These are phyloP conservation scores for Labroides dimidiatus DNA, from an alignment of 2,797 vertebrate genomes.

Conservation along the genomic window DNA sequence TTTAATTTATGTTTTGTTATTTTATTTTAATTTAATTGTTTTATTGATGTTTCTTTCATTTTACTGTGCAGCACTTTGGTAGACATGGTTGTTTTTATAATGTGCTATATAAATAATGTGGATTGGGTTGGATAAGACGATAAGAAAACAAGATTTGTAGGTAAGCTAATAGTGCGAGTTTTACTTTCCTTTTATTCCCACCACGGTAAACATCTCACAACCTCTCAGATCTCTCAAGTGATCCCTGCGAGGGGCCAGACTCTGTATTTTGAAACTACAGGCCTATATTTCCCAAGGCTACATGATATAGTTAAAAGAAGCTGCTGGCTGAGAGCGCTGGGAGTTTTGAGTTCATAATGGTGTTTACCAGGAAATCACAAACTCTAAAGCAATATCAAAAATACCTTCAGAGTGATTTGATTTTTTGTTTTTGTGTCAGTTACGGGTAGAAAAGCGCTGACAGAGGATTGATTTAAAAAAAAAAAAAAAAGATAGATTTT, in stretches of 20 bases:
- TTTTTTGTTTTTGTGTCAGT: background rate
- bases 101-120: too few relatives aligned
- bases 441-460: background rate
- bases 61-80: too few relatives aligned
- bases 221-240: conserved; percentile 5
- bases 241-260: background rate
- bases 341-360: background rate
- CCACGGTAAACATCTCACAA: conserved; percentile 4
- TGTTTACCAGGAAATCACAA: background rate
- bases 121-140: too few relatives aligned
- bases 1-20: too few relatives aligned
- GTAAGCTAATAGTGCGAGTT: background rate
- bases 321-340: background rate
- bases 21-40: too few relatives aligned
- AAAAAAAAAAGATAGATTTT: background rate
- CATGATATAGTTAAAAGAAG: conserved; percentile 2
- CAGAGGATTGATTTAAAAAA: background rate
- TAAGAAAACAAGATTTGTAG: background rate
- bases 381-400: background rate
- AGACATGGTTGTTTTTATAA: too few relatives aligned
- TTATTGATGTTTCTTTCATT: too few relatives aligned
- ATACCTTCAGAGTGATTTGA: background rate
- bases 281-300: background rate
- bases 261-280: background rate
- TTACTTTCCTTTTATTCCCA: background rate